phyloP scores from a whole-genome alignment of 2,797 vertebrate genomes.

The Tapera naevia region DNA sequence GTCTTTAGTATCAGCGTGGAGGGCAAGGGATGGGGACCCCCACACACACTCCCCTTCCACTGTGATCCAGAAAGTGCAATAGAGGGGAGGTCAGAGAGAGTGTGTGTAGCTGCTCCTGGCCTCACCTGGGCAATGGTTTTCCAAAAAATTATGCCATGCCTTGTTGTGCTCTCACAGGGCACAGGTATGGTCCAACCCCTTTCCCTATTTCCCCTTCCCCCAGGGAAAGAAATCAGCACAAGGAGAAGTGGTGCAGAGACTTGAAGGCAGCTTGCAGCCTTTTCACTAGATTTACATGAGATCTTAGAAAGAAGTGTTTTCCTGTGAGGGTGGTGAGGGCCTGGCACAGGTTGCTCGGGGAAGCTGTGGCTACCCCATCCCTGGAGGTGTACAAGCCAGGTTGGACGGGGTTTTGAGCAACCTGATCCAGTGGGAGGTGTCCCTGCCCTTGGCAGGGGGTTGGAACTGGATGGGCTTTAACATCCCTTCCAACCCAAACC shows the following conservation, averaged over 20 bases:
- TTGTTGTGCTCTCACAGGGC: fast-evolving
- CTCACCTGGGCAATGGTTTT: background rate
- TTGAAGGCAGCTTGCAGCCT: background rate
- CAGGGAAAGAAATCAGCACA: background rate
- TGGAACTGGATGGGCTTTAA: no score
- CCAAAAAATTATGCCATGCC: background rate
- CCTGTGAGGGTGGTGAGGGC: no score
- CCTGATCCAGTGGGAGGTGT: no score
- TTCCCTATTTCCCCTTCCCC: background rate
- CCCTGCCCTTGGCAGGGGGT: no score
- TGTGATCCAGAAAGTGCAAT: background rate
- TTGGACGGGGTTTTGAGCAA: no score
- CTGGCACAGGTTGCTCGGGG: no score
- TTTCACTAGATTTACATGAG: background rate
- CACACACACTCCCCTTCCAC: background rate
- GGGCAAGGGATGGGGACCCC: background rate
- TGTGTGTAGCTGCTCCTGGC: background rate
- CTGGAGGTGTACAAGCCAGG: no score
- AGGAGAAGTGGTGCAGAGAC: background rate
- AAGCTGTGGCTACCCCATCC: no score
- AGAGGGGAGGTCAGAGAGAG: fast-evolving
- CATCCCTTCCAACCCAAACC: no score
- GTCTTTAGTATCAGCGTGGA: background rate
- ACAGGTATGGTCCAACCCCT: background rate
- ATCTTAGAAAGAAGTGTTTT: no score